These are phyloP conservation scores for Eurois occulta DNA, from an alignment of 2,888 invertebrate species.

Conservation along the genomic window DNA sequence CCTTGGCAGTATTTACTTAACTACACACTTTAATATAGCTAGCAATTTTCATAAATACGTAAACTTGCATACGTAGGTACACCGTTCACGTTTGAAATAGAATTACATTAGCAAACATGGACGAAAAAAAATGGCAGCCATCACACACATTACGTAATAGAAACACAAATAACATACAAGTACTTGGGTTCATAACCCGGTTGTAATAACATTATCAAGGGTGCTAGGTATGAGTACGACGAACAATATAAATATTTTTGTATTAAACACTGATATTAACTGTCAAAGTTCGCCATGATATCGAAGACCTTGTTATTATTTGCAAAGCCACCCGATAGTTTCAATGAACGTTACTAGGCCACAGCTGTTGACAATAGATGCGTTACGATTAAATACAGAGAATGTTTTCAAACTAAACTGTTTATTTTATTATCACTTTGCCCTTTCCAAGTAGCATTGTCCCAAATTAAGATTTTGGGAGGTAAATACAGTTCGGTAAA, in stretches of 20 bases:
- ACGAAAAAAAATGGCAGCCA: constrained; percentile 39
- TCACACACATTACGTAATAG: constrained; percentile 73
- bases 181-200: constrained; percentile 70
- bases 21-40: background rate
- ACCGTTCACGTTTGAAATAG: constrained; percentile 16
- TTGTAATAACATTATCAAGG: constrained; percentile 72
- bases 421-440: background rate
- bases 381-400: background rate
- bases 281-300: constrained; percentile 84
- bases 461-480: background rate
- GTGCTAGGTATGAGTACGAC: constrained; percentile 67
- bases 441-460: background rate
- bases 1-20: background rate
- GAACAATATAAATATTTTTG: constrained; percentile 82
- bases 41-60: constrained; percentile 20
- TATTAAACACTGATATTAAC: constrained; percentile 75
- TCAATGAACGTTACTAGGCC: constrained; percentile 51
- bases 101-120: constrained; percentile 34
- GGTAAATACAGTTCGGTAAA: background rate
- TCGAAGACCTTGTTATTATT: constrained; percentile 75
- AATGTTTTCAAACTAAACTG: background rate
- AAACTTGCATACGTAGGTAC: constrained; percentile 12
- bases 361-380: constrained; percentile 26
- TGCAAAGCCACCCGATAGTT: constrained; percentile 70
- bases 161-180: constrained; percentile 48